Conservation (phyloP, 1,140 invertebrate genomes). For the Adoxophyes honmai region DNA sequence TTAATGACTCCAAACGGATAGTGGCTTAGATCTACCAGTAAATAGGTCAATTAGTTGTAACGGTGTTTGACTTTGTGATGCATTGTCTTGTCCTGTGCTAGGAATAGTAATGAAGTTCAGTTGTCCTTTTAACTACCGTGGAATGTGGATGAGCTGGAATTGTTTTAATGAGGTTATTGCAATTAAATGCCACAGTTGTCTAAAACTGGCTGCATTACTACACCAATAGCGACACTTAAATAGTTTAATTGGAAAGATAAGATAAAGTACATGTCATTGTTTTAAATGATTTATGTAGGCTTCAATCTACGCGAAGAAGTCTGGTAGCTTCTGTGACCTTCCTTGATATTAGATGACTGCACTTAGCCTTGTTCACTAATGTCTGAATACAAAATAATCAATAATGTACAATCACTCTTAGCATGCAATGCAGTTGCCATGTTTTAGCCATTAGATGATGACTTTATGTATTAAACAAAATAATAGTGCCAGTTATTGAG, state of each 20-base stretch:
- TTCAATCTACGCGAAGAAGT: too few relatives aligned
- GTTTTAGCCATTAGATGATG: not conserved
- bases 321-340: too few relatives aligned
- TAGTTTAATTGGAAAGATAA: not conserved
- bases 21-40: slow-evolving; percentile 29
- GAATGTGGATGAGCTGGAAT: not conserved
- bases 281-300: not conserved
- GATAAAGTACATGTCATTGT: slow-evolving; percentile 2
- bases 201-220: not conserved
- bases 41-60: slow-evolving; percentile 22
- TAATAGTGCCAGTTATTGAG: too few relatives aligned
- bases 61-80: slow-evolving; percentile 1
- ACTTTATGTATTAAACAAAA: too few relatives aligned
- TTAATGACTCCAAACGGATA: slow-evolving; percentile 38
- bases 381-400: not conserved
- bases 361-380: too few relatives aligned
- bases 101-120: slow-evolving; percentile 16
- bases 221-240: not conserved
- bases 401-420: not conserved
- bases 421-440: not conserved
- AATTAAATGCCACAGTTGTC: too few relatives aligned
- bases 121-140: not conserved
- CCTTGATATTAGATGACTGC: too few relatives aligned
- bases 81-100: slow-evolving; percentile 22
- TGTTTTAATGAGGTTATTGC: not conserved